phyloP scores from a whole-genome alignment of 2,113 vertebrate species.

The Myrmecobius fasciatus region DNA sequence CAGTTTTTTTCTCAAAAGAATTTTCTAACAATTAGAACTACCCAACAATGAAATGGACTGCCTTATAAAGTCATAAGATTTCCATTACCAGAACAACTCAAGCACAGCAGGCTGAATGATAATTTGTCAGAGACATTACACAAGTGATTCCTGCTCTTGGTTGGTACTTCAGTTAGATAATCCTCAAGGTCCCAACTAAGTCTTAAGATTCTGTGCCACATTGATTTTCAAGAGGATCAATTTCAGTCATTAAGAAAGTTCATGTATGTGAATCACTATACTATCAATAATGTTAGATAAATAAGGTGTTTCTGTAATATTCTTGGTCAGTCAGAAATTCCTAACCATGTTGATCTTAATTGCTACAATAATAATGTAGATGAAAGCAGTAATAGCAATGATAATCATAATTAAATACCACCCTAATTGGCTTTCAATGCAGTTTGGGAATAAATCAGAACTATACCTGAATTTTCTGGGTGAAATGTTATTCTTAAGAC shows the following conservation, averaged over 20 bases:
- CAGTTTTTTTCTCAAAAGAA: background rate
- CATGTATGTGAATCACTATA: background rate
- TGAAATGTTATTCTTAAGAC: conserved; percentile 70
- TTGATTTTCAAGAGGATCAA: background rate
- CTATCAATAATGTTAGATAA: background rate
- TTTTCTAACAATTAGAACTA: background rate
- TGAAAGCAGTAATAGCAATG: background rate
- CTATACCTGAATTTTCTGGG: conserved; percentile 66
- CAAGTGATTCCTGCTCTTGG: background rate
- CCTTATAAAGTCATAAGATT: background rate
- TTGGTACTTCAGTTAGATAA: background rate
- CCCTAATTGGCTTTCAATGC: conserved; percentile 42
- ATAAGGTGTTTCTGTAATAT: background rate
- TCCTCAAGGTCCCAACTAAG: background rate
- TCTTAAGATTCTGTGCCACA: background rate
- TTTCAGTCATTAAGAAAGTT: background rate
- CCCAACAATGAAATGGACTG: background rate
- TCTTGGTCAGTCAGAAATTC: background rate
- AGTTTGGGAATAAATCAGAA: conserved; percentile 53
- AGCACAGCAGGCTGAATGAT: background rate
- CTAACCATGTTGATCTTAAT: conserved; percentile 37
- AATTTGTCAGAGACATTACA: background rate
- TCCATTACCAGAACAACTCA: background rate
- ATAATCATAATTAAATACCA: conserved; percentile 58
- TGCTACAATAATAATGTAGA: conserved; percentile 51